A percentile compares a stretch with the other conserved stretches of the same genome.
Evolutionary conservation across 1,140 invertebrate species (phyloP).

Genomic region (Eumeta japonica): DNA sequence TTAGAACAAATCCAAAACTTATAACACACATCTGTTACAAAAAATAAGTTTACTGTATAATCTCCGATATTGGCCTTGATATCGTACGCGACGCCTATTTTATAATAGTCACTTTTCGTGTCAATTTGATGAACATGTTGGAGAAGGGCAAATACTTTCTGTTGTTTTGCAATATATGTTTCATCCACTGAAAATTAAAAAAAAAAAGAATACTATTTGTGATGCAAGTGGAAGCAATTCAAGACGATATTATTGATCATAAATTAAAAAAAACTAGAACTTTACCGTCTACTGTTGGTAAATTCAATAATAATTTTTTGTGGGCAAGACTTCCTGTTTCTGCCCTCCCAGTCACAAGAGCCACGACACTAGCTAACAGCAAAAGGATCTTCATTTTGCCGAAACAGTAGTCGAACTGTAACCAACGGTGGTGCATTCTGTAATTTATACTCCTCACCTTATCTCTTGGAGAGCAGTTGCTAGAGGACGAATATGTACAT

Average conservation of each 20-base stretch:
- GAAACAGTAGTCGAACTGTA: slow-evolving; percentile 26
- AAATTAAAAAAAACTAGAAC: too few species aligned
- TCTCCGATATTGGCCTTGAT: slow-evolving; percentile 26
- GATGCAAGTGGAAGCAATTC: too few species aligned
- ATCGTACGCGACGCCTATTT: slow-evolving; percentile 28
- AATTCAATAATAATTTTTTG: slow-evolving; percentile 25
- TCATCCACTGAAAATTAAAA: slow-evolving; percentile 53
- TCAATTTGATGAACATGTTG: slow-evolving; percentile 26
- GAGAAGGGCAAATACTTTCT: slow-evolving; percentile 34
- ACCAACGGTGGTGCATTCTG: too few species aligned
- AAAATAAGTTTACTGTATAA: slow-evolving; percentile 22
- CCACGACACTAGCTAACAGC: slow-evolving; percentile 24
- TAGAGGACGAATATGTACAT: too few species aligned
- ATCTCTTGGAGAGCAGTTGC: too few species aligned
- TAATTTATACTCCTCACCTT: too few species aligned
- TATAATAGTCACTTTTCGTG: slow-evolving; percentile 28
- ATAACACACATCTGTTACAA: slow-evolving; percentile 5
- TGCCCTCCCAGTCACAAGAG: slow-evolving; percentile 21
- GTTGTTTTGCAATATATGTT: slow-evolving; percentile 22
- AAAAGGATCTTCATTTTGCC: slow-evolving; percentile 37
- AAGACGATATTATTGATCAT: too few species aligned
- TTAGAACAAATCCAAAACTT: slow-evolving; percentile 20
- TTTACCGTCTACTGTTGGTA: too few species aligned
- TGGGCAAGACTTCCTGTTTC: slow-evolving; percentile 16
- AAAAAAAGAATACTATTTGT: too few species aligned